Base-by-base conservation (phyloP, 2,888 invertebrate genomes). In the Habroteleia sp. region DNA sequence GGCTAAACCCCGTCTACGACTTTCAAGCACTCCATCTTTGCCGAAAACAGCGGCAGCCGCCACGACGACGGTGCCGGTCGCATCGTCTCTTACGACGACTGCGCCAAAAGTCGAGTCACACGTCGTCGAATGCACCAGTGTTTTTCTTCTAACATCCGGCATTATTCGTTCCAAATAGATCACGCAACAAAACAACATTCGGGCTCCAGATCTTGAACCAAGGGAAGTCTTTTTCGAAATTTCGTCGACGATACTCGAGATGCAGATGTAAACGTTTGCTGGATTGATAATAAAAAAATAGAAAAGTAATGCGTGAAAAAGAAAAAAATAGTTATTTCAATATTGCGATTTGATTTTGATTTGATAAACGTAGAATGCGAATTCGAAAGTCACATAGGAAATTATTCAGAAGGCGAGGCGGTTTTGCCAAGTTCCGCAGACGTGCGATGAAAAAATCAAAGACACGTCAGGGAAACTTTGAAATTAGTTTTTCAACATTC, bases 11-110 rank as follows among this genome's bases (percentile, higher is more conserved):
- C 56, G 58, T 58, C 44, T 65, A 44, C 74, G 52, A 65, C 66
- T 72, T 62, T 37, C 54, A 74, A 68, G 39, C 69, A 74, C 74
- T 76, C 66, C 48, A 73, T 77, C 74, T 77, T 52, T 69, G 68
- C 60, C 69, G 44, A 46, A 39, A 69, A 46, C 31, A 73, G 62
- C 42, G 37, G 46, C 62, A 62, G 60, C 54, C 68, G 54, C 63
- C 50, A 39, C 74, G 69, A 60, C 72, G 68, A 50, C 52, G 41
- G 27, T 41, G 46, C 60, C 16, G 46, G 46, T 52, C 25, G 42
- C 44, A 44, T 31, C 52, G 16, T 13, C 17, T 33, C 16, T 33
- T 58, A 25, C 23, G 13, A 37, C 54, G 46, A 44, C 54, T 44
- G 66, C 48, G 62, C 66, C 54, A 62, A 69, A 63, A 63, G 56